Base-by-base conservation (phyloP, 2,888 invertebrate genomes). In the Perizoma affinitatum region DNA sequence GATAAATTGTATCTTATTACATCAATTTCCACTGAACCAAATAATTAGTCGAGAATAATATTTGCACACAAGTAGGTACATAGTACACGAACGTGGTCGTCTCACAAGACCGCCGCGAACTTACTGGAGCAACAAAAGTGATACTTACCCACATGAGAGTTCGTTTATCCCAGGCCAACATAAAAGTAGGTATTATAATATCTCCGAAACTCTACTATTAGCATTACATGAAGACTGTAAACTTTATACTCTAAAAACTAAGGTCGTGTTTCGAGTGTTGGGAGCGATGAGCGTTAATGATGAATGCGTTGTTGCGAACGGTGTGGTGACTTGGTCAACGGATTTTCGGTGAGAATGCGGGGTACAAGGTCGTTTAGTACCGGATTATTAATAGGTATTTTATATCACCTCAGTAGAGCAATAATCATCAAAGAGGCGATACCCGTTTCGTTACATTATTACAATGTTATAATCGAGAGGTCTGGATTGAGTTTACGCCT, bases 241-340 rank as follows among this genome's bases (percentile, higher is more conserved):
- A 53, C 70, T 61, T 65, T 72, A 69, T 40, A 6, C 5, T 9
- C 43, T 42, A 50, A 42, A 33, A 40, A 33, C 64, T 74, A 74
- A 68, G 65, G 71, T 63, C 51, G 50, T 44, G 52, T 65, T 63
- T 72, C 22, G 57, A 40, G 50, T 60, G 55, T 43, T 61, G 45
- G 9, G 44, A 35, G 35, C 5, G 45, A 58, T 33, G 57, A 40
- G 48, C 49, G 47, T 33, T 63, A 61, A 59, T 68, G 61, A 63
- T 59, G 65, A 41, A 61, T 60, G 51, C 54, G 63, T 58, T 61
- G 61, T 58, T 65, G 65, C 65, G 73, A 71, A 74, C 63, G 67
- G 65, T 71, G 73, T 76, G 80, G 76, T 80, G 77, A 83, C 77
- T 78, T 80, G 80, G 78, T 75, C 82, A 83, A 80, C 82, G 77